Evolutionary conservation across 2,888 invertebrate genomes (phyloP).

Genomic region (Aphrophora alni): DNA sequence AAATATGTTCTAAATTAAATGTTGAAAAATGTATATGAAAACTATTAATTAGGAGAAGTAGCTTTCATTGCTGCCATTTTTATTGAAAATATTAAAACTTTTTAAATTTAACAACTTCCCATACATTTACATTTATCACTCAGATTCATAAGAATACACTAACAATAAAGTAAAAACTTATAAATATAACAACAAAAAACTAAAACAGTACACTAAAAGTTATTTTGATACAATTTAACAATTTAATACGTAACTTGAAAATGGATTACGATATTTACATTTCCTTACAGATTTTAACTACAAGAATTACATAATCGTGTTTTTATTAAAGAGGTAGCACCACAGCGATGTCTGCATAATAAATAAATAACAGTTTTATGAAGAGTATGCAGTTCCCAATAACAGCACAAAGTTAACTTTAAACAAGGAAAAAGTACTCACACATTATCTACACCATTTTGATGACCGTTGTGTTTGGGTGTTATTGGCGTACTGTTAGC

Average conservation of each 20-base stretch:
- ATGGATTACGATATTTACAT: neutral
- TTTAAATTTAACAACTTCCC: too few relatives aligned
- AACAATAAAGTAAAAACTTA: neutral
- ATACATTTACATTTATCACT: too few relatives aligned
- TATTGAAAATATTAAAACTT: too few relatives aligned
- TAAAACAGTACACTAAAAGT: neutral
- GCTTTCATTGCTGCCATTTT: too few relatives aligned
- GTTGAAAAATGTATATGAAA: too few relatives aligned
- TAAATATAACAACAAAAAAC: neutral
- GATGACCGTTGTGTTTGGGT: slow-evolving; percentile 48
- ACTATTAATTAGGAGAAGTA: too few relatives aligned
- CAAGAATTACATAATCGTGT: neutral
- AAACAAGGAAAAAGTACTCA: slow-evolving; percentile 37
- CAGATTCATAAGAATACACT: neutral
- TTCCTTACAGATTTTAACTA: neutral
- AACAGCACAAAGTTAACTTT: neutral
- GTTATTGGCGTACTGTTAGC: slow-evolving; percentile 36
- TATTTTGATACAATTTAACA: too few relatives aligned
- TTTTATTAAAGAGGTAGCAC: too few relatives aligned
- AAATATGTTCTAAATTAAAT: too few relatives aligned
- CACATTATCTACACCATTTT: slow-evolving; percentile 48
- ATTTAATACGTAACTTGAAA: neutral
- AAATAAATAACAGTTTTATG: neutral
- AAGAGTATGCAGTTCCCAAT: neutral
- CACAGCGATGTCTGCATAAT: neutral